Base-by-base conservation (phyloP, 2,888 invertebrate genomes). In the Tholera decimalis region DNA sequence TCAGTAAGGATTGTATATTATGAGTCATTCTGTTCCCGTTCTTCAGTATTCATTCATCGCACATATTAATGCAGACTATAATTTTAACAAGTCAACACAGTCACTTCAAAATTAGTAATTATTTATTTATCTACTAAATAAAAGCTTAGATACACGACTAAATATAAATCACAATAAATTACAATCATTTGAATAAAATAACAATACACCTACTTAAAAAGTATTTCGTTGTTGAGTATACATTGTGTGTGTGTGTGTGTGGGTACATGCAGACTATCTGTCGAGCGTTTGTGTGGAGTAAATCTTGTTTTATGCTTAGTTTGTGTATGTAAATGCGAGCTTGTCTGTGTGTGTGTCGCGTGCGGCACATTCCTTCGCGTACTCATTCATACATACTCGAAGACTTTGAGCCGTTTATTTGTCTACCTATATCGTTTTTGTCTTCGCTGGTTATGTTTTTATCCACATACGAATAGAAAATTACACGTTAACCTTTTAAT, bases 291-390 rank as follows among this genome's bases (percentile, higher is more conserved):
- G 85, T 85, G 84, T 86, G 86, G 79, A 80, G 85, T 81, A 84
- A 87, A 89, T 88, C 93, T 91, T 85, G 93, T 93, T 93, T 89
- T 79, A 77, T 79, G 76, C 68, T 77, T 62, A 66, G 74, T 77
- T 80, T 83, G 82, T 76, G 83, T 76, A 80, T 74, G 83, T 83
- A 78, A 81, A 81, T 84, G 71, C 72, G 74, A 72, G 74, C 72
- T 57, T 43, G 76, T 80, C 75, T 83, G 83, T 78, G 80, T 82
- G 85, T 79, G 84, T 80, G 88, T 85, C 93, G 93, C 93, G 93
- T 92, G 93, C 93, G 92, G 86, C 89, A 85, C 93, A 93, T 93
- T 93, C 93, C 93, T 83, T 39, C 83, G 92, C 92, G 93, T 91
- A 91, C 87, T 89, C 92, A 93, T 93, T 93, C 93, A 93, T 92